Base-by-base conservation (phyloP, 2,888 invertebrate species). In the Agonum fuliginosum region DNA sequence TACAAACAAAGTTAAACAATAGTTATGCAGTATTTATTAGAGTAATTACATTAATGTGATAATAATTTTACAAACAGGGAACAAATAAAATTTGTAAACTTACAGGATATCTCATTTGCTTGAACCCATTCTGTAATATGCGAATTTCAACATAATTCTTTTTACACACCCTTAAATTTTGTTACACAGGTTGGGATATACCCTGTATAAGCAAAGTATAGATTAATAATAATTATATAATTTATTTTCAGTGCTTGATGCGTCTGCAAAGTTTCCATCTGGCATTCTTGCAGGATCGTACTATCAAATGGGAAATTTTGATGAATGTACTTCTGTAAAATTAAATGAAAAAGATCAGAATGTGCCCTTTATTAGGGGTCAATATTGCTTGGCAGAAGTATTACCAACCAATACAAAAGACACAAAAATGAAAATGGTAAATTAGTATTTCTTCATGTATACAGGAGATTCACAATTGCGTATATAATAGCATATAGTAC, bases 251-350 rank as follows among this genome's bases (percentile, higher is more conserved):
- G 94, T 93, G 90, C 93, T 93, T 84, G 94, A 94, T 82, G 90
- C 94, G 2, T 91, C 92, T 30, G 91, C 91, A 0, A 93, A 93
- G 84, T 91, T 91, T 37, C 91, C 93, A 0, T 89, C 89, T 80
- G 93, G 93, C 10, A 86, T 93, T 10, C 89, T 93, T 14, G 90
- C 90, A 80, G 93, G 93, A 1, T 90, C 91, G 8, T 88, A 90
- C 0, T 93, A 91, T 86, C 93, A 93, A 79, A 87, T 94, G 79
- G 94, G 94, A 0, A 93, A 94, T 85, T 94, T 91, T 83, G 93
- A 94, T 83, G 93, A 94, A 85, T 94, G 94, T 82, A 86, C 93
- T 10, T 81, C 84, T 46, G 84, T 86, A 17, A 78, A 79, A 30
- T 72, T 80, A 62, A 71, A 78, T 10, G 69, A 54, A 5, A 78